Evolutionary conservation across 2,113 vertebrate genomes (phyloP).

Genomic region (Pelobates fuscus): DNA sequence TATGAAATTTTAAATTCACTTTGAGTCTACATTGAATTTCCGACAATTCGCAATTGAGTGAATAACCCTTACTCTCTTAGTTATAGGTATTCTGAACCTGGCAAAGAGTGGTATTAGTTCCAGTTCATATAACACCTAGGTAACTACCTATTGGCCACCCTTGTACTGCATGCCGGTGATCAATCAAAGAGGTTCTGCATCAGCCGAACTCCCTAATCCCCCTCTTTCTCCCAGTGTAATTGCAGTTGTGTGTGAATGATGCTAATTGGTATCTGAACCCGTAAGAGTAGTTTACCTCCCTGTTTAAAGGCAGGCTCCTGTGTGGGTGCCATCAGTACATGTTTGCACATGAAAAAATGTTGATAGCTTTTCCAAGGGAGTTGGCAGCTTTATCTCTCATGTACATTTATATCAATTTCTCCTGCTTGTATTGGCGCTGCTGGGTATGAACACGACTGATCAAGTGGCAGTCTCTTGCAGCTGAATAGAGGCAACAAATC

Average conservation of each 20-base stretch:
- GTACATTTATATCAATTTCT: conserved; percentile 47
- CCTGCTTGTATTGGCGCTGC: conserved; percentile 49
- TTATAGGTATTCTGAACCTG: no score
- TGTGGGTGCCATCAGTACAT: neutral
- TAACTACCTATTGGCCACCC: no score
- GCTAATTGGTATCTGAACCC: neutral
- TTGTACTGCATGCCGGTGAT: no score
- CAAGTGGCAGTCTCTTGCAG: conserved; percentile 59
- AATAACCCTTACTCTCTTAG: no score
- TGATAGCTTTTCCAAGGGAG: neutral
- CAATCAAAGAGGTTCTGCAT: neutral
- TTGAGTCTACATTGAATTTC: no score
- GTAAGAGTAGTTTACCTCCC: neutral
- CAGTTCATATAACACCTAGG: no score
- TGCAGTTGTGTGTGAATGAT: neutral
- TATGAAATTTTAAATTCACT: no score
- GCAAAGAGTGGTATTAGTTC: no score
- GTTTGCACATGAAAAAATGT: neutral
- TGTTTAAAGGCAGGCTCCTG: neutral
- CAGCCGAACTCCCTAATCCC: neutral
- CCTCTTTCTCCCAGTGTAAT: neutral
- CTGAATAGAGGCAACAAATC: conserved; percentile 64
- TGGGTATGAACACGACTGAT: conserved; percentile 58
- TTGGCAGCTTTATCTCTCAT: conserved; percentile 46
- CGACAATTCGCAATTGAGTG: no score